These are phyloP conservation scores for Octodon degus DNA, from an alignment of 2,113 vertebrate species.

Conservation along the genomic window DNA sequence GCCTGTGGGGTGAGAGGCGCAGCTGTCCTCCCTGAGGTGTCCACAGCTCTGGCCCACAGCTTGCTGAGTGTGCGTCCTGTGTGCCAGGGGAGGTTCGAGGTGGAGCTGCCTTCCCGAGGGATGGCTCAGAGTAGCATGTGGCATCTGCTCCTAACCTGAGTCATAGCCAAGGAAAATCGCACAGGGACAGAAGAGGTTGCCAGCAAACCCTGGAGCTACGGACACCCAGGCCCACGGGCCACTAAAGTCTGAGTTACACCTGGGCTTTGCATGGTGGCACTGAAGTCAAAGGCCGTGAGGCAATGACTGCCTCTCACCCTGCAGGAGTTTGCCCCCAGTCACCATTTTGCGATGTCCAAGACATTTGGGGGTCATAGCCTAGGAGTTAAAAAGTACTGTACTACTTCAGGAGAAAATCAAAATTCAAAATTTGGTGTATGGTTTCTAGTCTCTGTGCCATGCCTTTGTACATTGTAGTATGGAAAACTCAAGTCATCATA, in stretches of 20 bases:
- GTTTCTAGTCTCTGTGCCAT: background rate
- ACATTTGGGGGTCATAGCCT: background rate
- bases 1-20: background rate
- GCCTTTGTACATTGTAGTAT: no score
- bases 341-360: background rate
- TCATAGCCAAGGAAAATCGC: background rate
- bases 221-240: background rate
- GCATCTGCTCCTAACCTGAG: no score
- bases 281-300: background rate
- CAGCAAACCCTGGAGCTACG: background rate
- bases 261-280: background rate
- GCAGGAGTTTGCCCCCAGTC: background rate
- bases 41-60: background rate
- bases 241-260: background rate
- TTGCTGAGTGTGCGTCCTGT: background rate
- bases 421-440: background rate
- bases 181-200: background rate
- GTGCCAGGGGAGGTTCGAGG: background rate
- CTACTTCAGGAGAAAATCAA: background rate
- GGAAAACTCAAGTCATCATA: background rate
- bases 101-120: background rate
- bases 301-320: background rate
- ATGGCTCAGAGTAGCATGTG: background rate
- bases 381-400: background rate
- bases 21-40: background rate